phyloP scores from a whole-genome alignment of 2,113 vertebrate genomes.

The Coryphaenoides rupestris region DNA sequence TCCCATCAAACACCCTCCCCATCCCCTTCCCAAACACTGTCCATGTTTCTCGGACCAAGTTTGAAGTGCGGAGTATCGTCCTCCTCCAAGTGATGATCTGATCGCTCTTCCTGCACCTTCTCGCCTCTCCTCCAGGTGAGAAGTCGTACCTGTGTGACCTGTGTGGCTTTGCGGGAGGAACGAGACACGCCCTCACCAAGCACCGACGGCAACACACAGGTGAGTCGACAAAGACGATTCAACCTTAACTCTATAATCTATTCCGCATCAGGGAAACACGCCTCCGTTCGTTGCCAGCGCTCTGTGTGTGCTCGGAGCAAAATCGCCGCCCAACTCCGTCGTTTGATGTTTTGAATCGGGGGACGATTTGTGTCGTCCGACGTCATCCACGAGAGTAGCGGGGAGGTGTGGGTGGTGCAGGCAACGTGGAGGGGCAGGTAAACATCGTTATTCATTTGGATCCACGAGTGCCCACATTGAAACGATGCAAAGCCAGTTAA shows the following conservation, averaged over 20 bases:
- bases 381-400: too few relatives aligned
- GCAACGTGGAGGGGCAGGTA: background rate
- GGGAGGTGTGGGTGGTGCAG: too few relatives aligned
- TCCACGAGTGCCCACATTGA: background rate
- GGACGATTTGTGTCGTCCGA: too few relatives aligned
- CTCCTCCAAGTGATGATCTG: background rate
- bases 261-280: slow-evolving; percentile 36
- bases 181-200: slow-evolving; percentile 96
- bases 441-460: background rate
- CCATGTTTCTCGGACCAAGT: background rate
- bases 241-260: slow-evolving; percentile 68
- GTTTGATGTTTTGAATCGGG: too few relatives aligned
- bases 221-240: slow-evolving; percentile 49
- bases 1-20: background rate
- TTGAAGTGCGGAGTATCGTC: background rate
- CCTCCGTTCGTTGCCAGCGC: too few relatives aligned
- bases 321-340: too few relatives aligned
- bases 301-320: too few relatives aligned
- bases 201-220: slow-evolving; percentile 97
- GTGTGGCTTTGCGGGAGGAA: slow-evolving; percentile 96
- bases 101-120: slow-evolving; percentile 44
- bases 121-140: slow-evolving; percentile 80
- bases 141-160: slow-evolving; percentile 99
- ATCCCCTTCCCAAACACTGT: background rate
- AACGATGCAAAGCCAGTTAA: too few relatives aligned